Evolutionary conservation across 2,797 vertebrate species (phyloP).

Genomic region (Chrosomus eos): DNA sequence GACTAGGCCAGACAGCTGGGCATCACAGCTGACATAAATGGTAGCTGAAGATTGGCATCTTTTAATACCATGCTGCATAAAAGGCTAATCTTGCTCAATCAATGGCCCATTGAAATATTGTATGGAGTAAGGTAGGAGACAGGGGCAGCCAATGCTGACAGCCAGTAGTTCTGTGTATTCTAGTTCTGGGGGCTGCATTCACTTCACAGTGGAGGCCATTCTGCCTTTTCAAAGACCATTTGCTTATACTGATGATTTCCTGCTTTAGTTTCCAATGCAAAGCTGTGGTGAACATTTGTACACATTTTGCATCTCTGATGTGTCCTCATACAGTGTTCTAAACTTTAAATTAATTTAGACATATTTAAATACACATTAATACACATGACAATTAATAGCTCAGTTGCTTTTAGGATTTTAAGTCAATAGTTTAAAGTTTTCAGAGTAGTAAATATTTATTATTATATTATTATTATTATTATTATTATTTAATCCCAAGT

Average conservation of each 20-base stretch:
- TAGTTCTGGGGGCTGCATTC: conserved; percentile 21
- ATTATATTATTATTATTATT: background rate
- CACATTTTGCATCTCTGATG: background rate
- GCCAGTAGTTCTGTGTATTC: conserved; percentile 28
- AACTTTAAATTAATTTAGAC: background rate
- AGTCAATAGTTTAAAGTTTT: background rate
- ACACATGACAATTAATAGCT: background rate
- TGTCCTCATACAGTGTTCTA: too few species aligned
- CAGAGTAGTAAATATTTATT: background rate
- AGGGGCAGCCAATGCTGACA: conserved; percentile 27
- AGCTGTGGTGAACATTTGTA: background rate
- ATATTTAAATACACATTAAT: too few species aligned
- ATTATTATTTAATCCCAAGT: background rate
- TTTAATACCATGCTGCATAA: conserved; percentile 58
- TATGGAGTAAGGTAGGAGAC: conserved; percentile 40
- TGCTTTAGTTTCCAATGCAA: conserved; percentile 20
- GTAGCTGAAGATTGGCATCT: conserved; percentile 58
- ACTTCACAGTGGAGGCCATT: conserved; percentile 39
- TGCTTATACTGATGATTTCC: conserved; percentile 47
- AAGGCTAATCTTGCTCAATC: conserved; percentile 63
- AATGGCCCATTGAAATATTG: conserved; percentile 59
- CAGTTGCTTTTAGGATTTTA: background rate
- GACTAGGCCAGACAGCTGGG: conserved; percentile 58
- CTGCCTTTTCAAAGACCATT: conserved; percentile 44
- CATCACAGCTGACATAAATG: conserved; percentile 59